Conservation (phyloP, 2,888 invertebrate species). For the Lagria hirta region DNA sequence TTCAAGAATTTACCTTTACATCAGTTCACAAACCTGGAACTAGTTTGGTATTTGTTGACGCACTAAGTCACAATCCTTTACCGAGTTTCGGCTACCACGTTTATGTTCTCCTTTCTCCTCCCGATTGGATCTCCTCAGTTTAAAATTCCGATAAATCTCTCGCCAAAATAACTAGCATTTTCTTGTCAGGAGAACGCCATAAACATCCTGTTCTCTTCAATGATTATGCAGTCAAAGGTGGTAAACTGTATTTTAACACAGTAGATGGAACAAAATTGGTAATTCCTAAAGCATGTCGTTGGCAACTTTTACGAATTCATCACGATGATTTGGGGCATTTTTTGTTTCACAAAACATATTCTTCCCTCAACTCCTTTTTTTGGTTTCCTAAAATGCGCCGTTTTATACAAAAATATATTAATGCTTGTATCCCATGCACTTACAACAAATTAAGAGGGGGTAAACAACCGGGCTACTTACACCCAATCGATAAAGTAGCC, state of each 20-base stretch:
- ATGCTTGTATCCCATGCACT: neutral
- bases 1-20: conserved; percentile 10
- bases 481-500: conserved; percentile 1
- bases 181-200: too few species aligned
- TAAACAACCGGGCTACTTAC: conserved; percentile 2
- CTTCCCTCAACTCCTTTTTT: neutral
- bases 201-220: too few species aligned
- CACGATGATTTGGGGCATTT: neutral
- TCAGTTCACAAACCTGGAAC: conserved; percentile 1
- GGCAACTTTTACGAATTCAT: neutral
- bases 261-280: neutral
- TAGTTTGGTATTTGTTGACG: neutral
- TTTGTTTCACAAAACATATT: neutral
- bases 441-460: neutral
- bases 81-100: too few species aligned
- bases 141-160: too few species aligned
- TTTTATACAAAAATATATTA: neutral
- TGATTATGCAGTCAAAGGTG: neutral
- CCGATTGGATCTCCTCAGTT: too few species aligned
- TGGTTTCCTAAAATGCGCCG: conserved; percentile 1
- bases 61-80: too few species aligned
- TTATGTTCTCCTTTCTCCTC: too few species aligned
- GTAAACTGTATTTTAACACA: neutral
- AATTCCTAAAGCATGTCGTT: neutral
- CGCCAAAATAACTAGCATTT: too few species aligned